Base-by-base conservation (phyloP, 2,888 invertebrate species). In the Hypomecis atomaria region DNA sequence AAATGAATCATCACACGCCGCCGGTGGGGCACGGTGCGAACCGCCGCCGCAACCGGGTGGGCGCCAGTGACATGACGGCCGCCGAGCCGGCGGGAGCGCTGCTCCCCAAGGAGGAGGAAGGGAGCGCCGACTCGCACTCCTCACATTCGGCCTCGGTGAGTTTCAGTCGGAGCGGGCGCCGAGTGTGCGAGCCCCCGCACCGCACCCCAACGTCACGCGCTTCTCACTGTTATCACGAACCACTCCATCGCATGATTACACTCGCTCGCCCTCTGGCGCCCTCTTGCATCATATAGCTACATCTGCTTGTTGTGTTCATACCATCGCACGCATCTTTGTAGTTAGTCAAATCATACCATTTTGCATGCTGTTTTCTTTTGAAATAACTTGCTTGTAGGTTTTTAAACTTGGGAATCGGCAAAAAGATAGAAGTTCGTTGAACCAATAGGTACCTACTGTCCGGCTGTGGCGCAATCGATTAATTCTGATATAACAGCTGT, bases 1-100 rank as follows among this genome's bases (percentile, higher is more conserved):
- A 98, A 88, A 96, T 97, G 94, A 97, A 98, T 92, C 97, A 97
- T 85, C 97, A 97, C 90, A 95, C 96, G 78, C 96, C 96, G 68
- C 95, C 96, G 10, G 95, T 96, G 72, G 96, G 96, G 48, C 96
- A 95, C 82, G 90, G 89, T 67, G 78, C 82, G 70, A 88, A 90
- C 70, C 90, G 95, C 36, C 94, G 96, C 57, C 94, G 95, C 76
- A 96, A 96, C 86, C 95, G 96, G 83, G 96, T 96, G 78, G 96
- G 96, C 67, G 95, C 95, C 79, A 95, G 95, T 86, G 96, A 96
- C 83, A 91, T 93, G 76, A 80, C 90, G 56, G 73, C 79, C 71
- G 83, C 82, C 65, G 82, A 80, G 75, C 78, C 83, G 66, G 71
- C 79, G 67, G 77, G 72, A 78, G 77, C 82, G 72, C 82, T 86